Conservation (phyloP, 35 echinoderm and acorn worm species). For the Ophiothrix spiculata region DNA sequence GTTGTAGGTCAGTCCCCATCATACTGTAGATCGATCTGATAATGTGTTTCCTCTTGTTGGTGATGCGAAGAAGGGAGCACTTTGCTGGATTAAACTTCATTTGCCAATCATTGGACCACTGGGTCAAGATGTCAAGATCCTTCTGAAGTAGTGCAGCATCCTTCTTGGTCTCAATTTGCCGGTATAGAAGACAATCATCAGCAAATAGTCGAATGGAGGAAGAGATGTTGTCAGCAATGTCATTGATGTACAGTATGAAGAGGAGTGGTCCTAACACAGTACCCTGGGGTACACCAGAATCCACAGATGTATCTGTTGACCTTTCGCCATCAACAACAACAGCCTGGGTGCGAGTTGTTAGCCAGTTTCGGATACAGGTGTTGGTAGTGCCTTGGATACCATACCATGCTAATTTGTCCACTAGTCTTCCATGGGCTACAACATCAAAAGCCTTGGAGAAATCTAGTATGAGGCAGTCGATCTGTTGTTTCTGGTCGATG, state of each 20-base stretch:
- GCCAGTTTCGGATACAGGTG: constrained; percentile 30
- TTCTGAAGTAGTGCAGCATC: neutral
- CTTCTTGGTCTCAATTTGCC: constrained; percentile 6
- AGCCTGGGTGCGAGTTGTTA: constrained; percentile 29
- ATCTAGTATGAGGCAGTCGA: constrained; percentile 24
- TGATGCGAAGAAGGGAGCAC: too few species aligned
- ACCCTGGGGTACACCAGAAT: constrained; percentile 57
- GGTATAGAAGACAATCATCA: constrained; percentile 55
- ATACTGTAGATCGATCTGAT: constrained; percentile 22
- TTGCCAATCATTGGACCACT: constrained; percentile 41
- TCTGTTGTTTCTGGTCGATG: neutral
- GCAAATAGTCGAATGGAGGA: constrained; percentile 48
- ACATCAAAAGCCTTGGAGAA: constrained; percentile 55
- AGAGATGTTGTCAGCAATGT: constrained; percentile 17
- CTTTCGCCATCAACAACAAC: constrained; percentile 44
- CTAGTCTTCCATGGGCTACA: constrained; percentile 35
- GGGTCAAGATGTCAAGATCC: neutral
- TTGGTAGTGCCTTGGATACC: constrained; percentile 27
- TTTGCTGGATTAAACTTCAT: too few species aligned
- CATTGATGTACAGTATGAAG: constrained; percentile 46
- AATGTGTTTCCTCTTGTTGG: too few species aligned
- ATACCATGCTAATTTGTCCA: constrained; percentile 26
- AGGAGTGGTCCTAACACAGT: constrained; percentile 55
- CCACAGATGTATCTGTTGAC: constrained; percentile 11
- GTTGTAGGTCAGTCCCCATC: constrained; percentile 9